phyloP scores from a whole-genome alignment of 1,140 invertebrate species.

The Zaprionus taronus region DNA sequence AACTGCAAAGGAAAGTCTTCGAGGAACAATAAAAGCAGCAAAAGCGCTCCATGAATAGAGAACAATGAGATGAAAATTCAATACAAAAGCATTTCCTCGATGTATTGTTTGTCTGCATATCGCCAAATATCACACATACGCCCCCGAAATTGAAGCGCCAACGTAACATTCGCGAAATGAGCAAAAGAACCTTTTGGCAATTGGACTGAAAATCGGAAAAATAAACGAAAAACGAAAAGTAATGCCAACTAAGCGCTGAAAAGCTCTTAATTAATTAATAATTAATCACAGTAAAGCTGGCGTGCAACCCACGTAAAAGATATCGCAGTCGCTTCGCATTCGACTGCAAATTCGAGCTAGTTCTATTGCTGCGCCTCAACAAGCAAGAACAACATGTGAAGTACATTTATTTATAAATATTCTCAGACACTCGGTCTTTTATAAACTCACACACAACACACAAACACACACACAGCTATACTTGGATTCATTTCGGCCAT shows the following conservation, averaged over 20 bases:
- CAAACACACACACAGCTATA: neutral
- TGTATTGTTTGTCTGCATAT: slow-evolving; percentile 19
- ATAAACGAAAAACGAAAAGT: neutral
- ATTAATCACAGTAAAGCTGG: slow-evolving; percentile 64
- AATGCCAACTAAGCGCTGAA: slow-evolving; percentile 50
- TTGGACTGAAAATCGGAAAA: neutral
- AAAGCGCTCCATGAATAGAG: slow-evolving; percentile 21
- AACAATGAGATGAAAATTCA: slow-evolving; percentile 30
- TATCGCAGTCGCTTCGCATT: slow-evolving; percentile 44
- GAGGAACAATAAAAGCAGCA: slow-evolving; percentile 13
- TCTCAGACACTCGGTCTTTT: neutral
- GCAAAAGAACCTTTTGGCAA: slow-evolving; percentile 9
- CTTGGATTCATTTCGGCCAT: slow-evolving; percentile 9
- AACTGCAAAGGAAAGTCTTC: neutral
- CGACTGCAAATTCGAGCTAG: slow-evolving; percentile 12
- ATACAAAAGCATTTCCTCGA: slow-evolving; percentile 32
- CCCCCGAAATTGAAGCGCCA: slow-evolving; percentile 2
- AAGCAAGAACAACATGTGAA: slow-evolving; percentile 15
- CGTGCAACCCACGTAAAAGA: slow-evolving; percentile 32
- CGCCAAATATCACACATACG: slow-evolving; percentile 51
- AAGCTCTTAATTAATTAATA: slow-evolving; percentile 80
- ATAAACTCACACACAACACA: neutral
- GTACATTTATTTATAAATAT: neutral
- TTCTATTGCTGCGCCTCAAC: slow-evolving; percentile 17
- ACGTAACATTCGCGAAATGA: slow-evolving; percentile 35